Conservation (phyloP, 2,113 vertebrate genomes). For the Meles meles region DNA sequence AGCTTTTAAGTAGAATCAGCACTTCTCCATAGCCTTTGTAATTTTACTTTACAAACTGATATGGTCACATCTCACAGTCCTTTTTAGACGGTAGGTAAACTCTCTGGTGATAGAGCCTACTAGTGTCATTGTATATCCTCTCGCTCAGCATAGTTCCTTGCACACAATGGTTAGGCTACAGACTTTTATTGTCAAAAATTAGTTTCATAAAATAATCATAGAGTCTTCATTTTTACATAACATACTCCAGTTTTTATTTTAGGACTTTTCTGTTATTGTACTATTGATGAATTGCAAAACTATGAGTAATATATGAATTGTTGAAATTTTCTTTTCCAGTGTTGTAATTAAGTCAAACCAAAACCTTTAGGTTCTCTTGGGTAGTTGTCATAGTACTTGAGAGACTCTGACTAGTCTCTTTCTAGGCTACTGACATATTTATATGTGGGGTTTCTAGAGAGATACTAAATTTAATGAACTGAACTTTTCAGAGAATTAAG, state of each 20-base stretch:
- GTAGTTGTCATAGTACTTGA: not conserved
- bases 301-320: not conserved
- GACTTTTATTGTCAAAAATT: not conserved
- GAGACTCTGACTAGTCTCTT: not conserved
- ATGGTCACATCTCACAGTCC: not conserved
- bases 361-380: not conserved
- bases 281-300: slow-evolving; percentile 13
- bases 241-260: not conserved
- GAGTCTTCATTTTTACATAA: slow-evolving; percentile 18
- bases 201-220: not conserved
- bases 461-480: not conserved
- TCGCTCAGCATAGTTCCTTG: not conserved
- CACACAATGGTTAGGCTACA: not conserved
- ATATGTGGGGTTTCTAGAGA: not conserved
- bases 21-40: not conserved
- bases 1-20: not conserved
- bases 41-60: not conserved
- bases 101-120: not conserved
- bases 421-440: not conserved
- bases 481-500: not conserved
- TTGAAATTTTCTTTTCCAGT: not conserved
- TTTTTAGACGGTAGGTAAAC: not conserved
- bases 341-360: not conserved
- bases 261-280: not conserved
- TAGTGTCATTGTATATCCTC: not conserved